Conservation (phyloP, 2,888 invertebrate genomes). For the Isoperla grammatica region DNA sequence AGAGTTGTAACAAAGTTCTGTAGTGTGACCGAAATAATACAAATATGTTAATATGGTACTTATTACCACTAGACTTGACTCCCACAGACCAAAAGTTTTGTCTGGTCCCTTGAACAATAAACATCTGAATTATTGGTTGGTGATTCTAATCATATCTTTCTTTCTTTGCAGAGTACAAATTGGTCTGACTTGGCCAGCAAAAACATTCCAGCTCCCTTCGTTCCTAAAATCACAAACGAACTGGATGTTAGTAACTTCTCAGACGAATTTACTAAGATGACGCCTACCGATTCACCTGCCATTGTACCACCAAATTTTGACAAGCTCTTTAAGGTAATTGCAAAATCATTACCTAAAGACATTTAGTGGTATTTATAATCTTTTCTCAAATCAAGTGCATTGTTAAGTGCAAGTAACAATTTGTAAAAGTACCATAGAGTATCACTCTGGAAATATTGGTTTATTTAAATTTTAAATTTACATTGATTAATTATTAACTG, state of each 20-base stretch:
- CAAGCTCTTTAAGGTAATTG: conserved; percentile 73
- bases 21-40: too few species aligned
- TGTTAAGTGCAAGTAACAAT: too few species aligned
- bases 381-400: too few species aligned
- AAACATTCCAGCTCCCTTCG: conserved; percentile 79
- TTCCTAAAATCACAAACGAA: conserved; percentile 77
- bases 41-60: too few species aligned
- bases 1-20: too few species aligned
- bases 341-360: neutral
- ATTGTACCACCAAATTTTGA: conserved; percentile 79
- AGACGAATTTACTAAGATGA: conserved; percentile 91
- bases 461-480: neutral
- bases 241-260: conserved; percentile 95
- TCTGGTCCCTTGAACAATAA: too few species aligned
- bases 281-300: conserved; percentile 86
- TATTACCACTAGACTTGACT: too few species aligned
- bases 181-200: conserved; percentile 79
- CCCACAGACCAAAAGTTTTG: too few species aligned
- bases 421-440: too few species aligned
- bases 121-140: too few species aligned
- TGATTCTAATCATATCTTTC: too few species aligned
- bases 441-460: neutral
- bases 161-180: conserved; percentile 54
- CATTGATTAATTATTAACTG: neutral
- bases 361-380: neutral